Percentiles rank a stretch among this genome's conserved stretches.
Conservation (phyloP, 2,113 vertebrate species). For the Condylura cristata region DNA sequence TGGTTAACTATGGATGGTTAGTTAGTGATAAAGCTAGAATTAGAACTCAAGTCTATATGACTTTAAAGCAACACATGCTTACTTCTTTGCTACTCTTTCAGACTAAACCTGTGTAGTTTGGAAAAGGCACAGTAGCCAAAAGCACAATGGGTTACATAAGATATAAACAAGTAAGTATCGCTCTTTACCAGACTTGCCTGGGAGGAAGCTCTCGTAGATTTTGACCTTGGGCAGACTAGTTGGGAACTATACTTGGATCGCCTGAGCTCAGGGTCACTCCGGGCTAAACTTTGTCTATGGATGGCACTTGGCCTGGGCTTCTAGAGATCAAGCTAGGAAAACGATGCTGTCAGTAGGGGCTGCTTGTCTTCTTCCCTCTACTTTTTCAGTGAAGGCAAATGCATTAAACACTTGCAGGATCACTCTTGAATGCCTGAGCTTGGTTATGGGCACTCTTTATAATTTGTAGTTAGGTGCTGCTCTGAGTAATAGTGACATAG, state of each 20-base stretch:
- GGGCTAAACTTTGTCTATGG: neutral
- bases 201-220: neutral
- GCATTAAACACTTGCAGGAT: neutral
- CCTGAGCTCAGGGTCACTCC: neutral
- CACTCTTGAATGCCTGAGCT: neutral
- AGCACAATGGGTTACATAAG: neutral
- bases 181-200: neutral
- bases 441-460: neutral
- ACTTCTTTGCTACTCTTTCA: neutral
- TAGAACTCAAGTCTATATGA: neutral
- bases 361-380: neutral
- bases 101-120: neutral
- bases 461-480: neutral
- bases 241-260: neutral
- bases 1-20: neutral
- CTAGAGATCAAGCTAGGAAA: neutral
- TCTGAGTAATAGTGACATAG: neutral
- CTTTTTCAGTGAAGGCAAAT: neutral
- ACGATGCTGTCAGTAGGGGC: neutral
- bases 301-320: neutral
- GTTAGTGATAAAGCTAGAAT: constrained; percentile 14
- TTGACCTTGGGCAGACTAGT: neutral
- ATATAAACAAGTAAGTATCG: neutral
- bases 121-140: neutral
- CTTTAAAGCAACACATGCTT: neutral